These are phyloP conservation scores for Petroica traversi DNA, from an alignment of 2,113 vertebrate genomes.

Conservation along the genomic window DNA sequence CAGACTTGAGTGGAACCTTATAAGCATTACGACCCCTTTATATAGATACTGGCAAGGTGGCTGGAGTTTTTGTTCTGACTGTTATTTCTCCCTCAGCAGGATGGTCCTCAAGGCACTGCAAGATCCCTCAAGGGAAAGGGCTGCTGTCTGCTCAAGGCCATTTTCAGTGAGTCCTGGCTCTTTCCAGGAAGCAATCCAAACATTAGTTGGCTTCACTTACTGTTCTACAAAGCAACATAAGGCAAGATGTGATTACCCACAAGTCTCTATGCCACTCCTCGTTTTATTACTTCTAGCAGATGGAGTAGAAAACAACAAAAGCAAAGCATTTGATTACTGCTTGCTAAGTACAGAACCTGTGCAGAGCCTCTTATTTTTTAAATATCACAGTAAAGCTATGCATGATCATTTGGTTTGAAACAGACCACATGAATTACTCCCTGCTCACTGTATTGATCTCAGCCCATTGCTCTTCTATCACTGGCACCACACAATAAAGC, in stretches of 20 bases:
- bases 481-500: not conserved
- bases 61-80: not conserved
- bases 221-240: not conserved
- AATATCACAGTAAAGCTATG: not conserved
- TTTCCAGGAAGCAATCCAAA: not conserved
- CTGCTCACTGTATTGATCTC: not conserved
- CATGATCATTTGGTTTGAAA: not conserved
- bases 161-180: not conserved
- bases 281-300: not conserved
- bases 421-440: not conserved
- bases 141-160: not conserved
- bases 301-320: not conserved
- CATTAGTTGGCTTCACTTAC: not conserved
- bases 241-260: not conserved
- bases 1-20: not conserved
- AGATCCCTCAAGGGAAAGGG: not conserved
- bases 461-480: too few species aligned
- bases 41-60: not conserved
- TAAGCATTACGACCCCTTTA: not conserved
- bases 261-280: not conserved
- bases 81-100: not conserved
- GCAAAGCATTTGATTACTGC: not conserved
- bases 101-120: accelerated
- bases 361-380: not conserved
- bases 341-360: not conserved